These are phyloP conservation scores for Oligia strigilis DNA, from an alignment of 2,888 invertebrate genomes.

Conservation along the genomic window DNA sequence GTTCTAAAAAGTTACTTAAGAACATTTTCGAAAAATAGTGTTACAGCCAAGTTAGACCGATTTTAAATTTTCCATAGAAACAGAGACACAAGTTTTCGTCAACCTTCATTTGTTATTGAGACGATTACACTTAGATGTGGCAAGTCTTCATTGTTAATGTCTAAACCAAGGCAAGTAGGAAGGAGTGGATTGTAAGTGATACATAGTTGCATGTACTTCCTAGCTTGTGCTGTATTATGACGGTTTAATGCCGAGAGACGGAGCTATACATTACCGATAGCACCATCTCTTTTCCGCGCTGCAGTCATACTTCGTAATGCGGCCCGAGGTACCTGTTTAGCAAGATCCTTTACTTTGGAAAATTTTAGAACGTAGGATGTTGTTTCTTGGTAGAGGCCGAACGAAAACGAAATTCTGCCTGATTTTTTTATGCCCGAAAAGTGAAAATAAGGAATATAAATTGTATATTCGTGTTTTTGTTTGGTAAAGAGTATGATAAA, in stretches of 20 bases:
- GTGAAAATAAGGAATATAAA: background rate
- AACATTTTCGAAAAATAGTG: too few relatives aligned
- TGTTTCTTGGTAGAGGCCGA: background rate
- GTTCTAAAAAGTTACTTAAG: too few relatives aligned
- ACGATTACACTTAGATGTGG: constrained; percentile 51
- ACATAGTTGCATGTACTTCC: constrained; percentile 9
- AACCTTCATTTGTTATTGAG: constrained; percentile 46
- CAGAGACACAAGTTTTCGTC: constrained; percentile 31
- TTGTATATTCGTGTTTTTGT: background rate
- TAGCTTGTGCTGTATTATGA: background rate
- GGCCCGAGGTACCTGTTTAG: background rate
- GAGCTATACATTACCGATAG: background rate
- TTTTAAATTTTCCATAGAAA: too few relatives aligned
- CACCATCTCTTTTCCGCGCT: background rate
- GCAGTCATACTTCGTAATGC: background rate
- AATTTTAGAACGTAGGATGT: background rate
- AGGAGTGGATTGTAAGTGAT: constrained; percentile 13
- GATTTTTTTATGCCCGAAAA: background rate
- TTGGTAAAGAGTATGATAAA: background rate
- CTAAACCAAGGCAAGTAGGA: constrained; percentile 53
- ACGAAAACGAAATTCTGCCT: background rate
- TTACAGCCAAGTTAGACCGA: too few relatives aligned
- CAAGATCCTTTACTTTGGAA: constrained; percentile 11
- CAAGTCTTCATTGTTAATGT: constrained; percentile 33
- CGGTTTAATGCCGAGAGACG: background rate